Evolutionary conservation across 2,113 vertebrate species (phyloP).

Genomic region (Rana temporaria): DNA sequence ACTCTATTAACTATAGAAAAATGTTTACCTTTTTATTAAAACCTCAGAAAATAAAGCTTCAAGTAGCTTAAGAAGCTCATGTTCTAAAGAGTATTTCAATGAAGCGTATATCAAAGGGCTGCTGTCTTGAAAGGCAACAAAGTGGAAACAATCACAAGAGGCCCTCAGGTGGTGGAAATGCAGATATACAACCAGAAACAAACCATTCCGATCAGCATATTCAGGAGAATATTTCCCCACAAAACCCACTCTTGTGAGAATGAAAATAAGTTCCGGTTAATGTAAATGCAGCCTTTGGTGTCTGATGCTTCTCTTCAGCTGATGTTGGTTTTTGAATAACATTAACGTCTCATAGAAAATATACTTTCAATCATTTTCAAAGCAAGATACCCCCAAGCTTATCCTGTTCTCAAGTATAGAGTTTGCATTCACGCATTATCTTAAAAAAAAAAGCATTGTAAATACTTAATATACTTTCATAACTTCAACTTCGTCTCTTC

Average conservation of each 20-base stretch:
- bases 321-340: slow-evolving; percentile 21
- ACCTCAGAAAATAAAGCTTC: no score
- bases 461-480: no score
- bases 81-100: slow-evolving; percentile 7
- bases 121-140: slow-evolving; percentile 31
- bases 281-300: slow-evolving; percentile 18
- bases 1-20: no score
- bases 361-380: slow-evolving; percentile 37
- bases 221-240: neutral
- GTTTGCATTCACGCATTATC: neutral
- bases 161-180: slow-evolving; percentile 52
- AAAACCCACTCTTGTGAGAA: neutral
- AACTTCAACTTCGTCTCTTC: no score
- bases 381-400: slow-evolving; percentile 28
- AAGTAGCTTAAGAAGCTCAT: neutral
- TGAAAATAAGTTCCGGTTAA: slow-evolving; percentile 25
- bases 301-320: neutral
- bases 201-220: slow-evolving; percentile 18
- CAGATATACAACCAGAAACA: slow-evolving; percentile 32
- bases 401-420: neutral
- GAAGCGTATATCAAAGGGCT: slow-evolving; percentile 30
- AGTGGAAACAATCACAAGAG: slow-evolving; percentile 29
- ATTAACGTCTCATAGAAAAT: slow-evolving; percentile 14
- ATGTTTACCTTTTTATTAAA: no score
- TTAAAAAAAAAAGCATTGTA: no score